Evolutionary conservation across 2,113 vertebrate species (phyloP), one percentile per base, ranked within the genome.

Genomic region (Synchiropus splendidus): DNA sequence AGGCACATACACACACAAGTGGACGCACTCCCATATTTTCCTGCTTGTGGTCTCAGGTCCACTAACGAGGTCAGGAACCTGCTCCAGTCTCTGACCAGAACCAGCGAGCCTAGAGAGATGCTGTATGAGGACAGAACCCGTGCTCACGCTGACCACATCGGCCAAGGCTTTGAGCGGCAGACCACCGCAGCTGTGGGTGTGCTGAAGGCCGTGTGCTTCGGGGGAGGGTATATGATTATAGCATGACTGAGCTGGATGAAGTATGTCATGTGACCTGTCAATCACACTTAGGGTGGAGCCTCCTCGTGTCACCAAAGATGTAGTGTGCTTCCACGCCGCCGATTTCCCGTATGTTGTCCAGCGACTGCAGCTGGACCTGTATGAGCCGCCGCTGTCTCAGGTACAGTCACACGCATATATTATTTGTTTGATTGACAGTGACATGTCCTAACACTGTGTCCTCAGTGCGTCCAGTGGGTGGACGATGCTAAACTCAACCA

Each of bases 21-120:
- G 9, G 35, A 15, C 21, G 21, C 21, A 5, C 21, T 5, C 4
- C 21, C 8, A 8, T 27, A 2, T 34, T n/a, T 9, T 42, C 10
- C 12, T 14, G 12, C 14, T 44, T 45, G 2, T 43, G 3, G 61
- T 61, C 39, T n/a, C 75, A 98, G 95, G 89, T 94, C 94, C 72
- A 97, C 94, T 85, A 99, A 98, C 89, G 95, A 98, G 87, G 97
- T 99, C 47, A 99, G 96, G 91, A 99, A 99, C 83, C 80, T 99
- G 72, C n/a, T n/a, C n/a, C 95, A 99, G 88, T 99, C 97, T 84
- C 89, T 99, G 81, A 94, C 94, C 79, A 89, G 95, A 83, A 81
- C 92, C 72, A 97, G 94, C 18, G 94, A 99, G 59, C 95, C 95
- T 58, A 87, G 95, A 42, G 94, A 98, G 77, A 94, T 97, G 92